Evolutionary conservation across 2,888 invertebrate genomes (phyloP).

Genomic region (Hartigia nigra): DNA sequence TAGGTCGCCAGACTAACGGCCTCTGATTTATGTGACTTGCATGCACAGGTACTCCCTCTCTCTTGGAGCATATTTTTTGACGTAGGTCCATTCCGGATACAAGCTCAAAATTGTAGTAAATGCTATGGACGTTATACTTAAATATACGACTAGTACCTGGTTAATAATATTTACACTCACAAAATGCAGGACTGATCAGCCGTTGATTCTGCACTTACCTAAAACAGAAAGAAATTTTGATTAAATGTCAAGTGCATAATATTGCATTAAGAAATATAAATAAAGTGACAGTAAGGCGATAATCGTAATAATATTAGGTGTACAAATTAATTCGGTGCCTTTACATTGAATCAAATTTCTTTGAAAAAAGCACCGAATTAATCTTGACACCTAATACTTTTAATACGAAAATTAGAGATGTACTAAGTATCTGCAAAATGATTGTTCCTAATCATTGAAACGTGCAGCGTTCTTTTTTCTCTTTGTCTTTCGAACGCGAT

Average conservation of each 20-base stretch:
- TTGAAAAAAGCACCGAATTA: too few species aligned
- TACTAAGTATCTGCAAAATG: neutral
- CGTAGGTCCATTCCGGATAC: neutral
- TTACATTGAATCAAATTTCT: too few species aligned
- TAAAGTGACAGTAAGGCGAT: neutral
- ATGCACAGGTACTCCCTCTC: neutral
- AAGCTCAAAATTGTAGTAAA: neutral
- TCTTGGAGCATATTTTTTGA: neutral
- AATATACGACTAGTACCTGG: neutral
- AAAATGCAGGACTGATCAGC: neutral
- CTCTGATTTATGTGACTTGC: neutral
- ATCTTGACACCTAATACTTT: too few species aligned
- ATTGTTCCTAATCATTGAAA: neutral
- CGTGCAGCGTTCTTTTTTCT: neutral
- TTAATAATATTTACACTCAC: neutral
- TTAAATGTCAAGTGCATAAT: neutral
- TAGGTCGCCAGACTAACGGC: neutral
- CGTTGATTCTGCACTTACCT: slow-evolving; percentile 40
- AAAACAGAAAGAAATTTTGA: slow-evolving; percentile 31
- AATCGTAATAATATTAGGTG: neutral
- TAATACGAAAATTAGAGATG: neutral
- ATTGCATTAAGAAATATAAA: neutral
- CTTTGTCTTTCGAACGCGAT: neutral
- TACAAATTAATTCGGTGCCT: too few species aligned
- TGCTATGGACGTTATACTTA: neutral